Evolutionary conservation across 1,140 invertebrate species (phyloP), one percentile per base, ranked within the genome.

Genomic region (Cydia pomonella): DNA sequence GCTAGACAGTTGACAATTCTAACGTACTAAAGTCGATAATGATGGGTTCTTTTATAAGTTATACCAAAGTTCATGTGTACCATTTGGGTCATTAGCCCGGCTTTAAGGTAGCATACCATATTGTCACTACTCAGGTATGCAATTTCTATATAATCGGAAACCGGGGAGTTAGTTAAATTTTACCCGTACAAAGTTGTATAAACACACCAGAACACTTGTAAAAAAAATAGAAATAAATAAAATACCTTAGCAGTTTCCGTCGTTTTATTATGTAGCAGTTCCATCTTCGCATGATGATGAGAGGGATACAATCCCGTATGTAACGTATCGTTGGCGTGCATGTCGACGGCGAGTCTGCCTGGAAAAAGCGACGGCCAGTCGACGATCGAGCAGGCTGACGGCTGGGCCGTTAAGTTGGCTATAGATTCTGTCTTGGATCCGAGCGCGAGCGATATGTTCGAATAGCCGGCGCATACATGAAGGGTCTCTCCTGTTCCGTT

Each of bases 201-300:
- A 76, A 41, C 44, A 50, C 59, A 66, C 50, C 12, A 16, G 12
- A 44, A 44, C 41, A 16, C 6, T 33, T 38, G 1, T 1, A 38
- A 38, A 38, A 33, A 33, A 33, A 38, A 38, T 13, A 41, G 12
- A 41, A 13, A 13, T 10, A 41, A 41, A 41, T 12, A 41, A 41
- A 9, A 75, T 75, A 96, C 95, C 92, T 97, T 97, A 5, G 95
- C 92, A 88, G 95, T 96, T 71, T 97, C 96, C 21, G 94, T 94
- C 25, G 94, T 95, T 80, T 95, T 95, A 76, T 96, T 95, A 80
- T 97, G 96, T 53, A 95, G 95, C 59, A 97, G 93, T 87, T 97
- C 96, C 96, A 97, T 97, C 92, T 96, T 96, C 62, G 96, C 96
- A 33, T 95, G 96, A 84, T 94, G 95, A 88, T 94, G 95, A 76